phyloP scores from a whole-genome alignment of 2,888 invertebrate species.

The Ectemnius cavifrons region DNA sequence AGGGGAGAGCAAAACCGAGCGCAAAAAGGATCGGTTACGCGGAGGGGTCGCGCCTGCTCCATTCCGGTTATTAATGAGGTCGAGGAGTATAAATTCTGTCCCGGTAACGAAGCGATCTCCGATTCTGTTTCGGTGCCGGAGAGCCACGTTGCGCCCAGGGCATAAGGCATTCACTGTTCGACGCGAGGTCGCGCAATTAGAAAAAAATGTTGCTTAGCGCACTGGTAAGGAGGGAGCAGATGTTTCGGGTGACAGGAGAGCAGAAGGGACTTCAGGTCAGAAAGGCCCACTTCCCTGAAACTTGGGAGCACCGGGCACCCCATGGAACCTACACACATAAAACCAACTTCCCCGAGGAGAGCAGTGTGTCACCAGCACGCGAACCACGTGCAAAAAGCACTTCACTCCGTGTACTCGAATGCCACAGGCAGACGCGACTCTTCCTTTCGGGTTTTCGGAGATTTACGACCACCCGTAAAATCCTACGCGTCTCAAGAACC shows the following conservation, averaged over 20 bases:
- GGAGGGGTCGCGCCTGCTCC: not conserved
- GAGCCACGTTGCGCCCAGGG: not conserved
- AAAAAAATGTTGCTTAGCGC: slow-evolving; percentile 51
- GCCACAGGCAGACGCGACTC: too few species aligned
- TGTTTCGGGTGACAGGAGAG: slow-evolving; percentile 55
- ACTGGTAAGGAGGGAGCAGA: slow-evolving; percentile 48
- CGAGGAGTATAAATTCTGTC: slow-evolving; percentile 43
- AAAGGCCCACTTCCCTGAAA: slow-evolving; percentile 52
- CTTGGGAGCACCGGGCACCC: not conserved
- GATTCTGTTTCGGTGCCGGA: slow-evolving; percentile 21
- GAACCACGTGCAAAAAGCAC: too few species aligned
- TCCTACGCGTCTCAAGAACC: too few species aligned
- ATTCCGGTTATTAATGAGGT: slow-evolving; percentile 36
- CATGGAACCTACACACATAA: not conserved
- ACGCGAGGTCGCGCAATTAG: slow-evolving; percentile 27
- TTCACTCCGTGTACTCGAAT: too few species aligned
- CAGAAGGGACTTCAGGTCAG: slow-evolving; percentile 30
- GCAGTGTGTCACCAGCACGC: too few species aligned
- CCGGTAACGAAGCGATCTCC: slow-evolving; percentile 50
- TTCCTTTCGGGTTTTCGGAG: too few species aligned
- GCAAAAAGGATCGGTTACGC: not conserved
- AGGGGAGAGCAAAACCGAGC: not conserved
- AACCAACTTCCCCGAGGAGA: not conserved
- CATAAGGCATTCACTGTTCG: slow-evolving; percentile 54
- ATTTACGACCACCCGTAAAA: too few species aligned